phyloP scores from a whole-genome alignment of 2,888 invertebrate genomes.

The Pheosia tremula region DNA sequence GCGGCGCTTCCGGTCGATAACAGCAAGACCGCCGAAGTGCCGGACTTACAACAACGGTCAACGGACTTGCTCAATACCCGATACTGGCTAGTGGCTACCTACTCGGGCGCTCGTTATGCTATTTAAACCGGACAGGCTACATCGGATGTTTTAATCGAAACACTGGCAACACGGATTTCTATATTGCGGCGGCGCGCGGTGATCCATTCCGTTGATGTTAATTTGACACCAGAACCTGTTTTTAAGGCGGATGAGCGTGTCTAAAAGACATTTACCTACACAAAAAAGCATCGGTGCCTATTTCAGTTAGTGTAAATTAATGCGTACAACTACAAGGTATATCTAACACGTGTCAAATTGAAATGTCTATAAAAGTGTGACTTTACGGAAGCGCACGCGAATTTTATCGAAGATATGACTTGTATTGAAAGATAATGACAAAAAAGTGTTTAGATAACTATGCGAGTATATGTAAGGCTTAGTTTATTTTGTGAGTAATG shows the following conservation, averaged over 20 bases:
- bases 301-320: too few species aligned
- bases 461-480: not conserved
- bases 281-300: not conserved
- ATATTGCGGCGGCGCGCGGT: not conserved
- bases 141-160: conserved; percentile 35
- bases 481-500: conserved; percentile 11
- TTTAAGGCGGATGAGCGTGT: not conserved
- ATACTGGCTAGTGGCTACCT: conserved; percentile 28
- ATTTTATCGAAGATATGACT: not conserved
- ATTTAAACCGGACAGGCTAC: conserved; percentile 34
- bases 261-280: not conserved
- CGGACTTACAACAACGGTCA: conserved; percentile 70
- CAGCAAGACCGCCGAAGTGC: conserved; percentile 66
- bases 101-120: conserved; percentile 36
- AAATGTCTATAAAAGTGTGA: not conserved
- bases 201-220: not conserved
- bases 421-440: conserved; percentile 10
- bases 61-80: conserved; percentile 59
- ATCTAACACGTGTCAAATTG: not conserved
- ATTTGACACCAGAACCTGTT: not conserved
- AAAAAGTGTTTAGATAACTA: not conserved
- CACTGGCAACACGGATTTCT: conserved; percentile 2
- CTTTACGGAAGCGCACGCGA: conserved; percentile 16
- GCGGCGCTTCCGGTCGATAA: conserved; percentile 78
- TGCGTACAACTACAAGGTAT: too few species aligned